Evolutionary conservation across 2,797 vertebrate species (phyloP).

Genomic region (Botia almorhae): DNA sequence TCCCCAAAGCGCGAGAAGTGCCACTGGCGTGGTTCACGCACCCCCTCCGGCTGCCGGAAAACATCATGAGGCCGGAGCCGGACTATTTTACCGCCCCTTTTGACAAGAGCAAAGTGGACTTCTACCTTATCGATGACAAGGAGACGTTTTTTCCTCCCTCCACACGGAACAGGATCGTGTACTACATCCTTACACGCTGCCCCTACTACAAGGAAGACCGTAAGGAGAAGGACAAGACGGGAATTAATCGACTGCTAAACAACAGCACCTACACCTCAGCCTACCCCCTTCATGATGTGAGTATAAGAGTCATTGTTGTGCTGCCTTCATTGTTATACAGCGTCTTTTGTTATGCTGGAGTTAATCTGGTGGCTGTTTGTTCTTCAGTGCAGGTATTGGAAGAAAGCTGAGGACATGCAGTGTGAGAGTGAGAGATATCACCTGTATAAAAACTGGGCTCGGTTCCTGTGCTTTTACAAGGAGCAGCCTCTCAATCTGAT

Average conservation of each 20-base stretch:
- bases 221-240: conserved; percentile 89
- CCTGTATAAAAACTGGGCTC: conserved; percentile 88
- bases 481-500: conserved; percentile 95
- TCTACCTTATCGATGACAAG: conserved; percentile 88
- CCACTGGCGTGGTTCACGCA: conserved; percentile 82
- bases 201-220: conserved; percentile 84
- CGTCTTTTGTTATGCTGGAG: too few relatives aligned
- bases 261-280: conserved; percentile 89
- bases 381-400: conserved; percentile 92
- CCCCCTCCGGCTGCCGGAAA: conserved; percentile 82
- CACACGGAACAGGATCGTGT: conserved; percentile 95
- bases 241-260: conserved; percentile 91
- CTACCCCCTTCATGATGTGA: conserved; percentile 94
- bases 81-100: conserved; percentile 93
- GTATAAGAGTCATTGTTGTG: conserved; percentile 49
- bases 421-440: conserved; percentile 87
- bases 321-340: not conserved
- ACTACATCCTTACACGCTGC: conserved; percentile 93
- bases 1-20: conserved; percentile 72
- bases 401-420: conserved; percentile 73
- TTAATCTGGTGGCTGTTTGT: conserved; percentile 4
- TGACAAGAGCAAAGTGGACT: conserved; percentile 88
- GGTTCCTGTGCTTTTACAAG: conserved; percentile 91
- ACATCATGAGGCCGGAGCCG: conserved; percentile 87
- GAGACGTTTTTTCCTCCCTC: conserved; percentile 89